phyloP scores from a whole-genome alignment of 2,888 invertebrate genomes.

The Cryptocephalus moraei region DNA sequence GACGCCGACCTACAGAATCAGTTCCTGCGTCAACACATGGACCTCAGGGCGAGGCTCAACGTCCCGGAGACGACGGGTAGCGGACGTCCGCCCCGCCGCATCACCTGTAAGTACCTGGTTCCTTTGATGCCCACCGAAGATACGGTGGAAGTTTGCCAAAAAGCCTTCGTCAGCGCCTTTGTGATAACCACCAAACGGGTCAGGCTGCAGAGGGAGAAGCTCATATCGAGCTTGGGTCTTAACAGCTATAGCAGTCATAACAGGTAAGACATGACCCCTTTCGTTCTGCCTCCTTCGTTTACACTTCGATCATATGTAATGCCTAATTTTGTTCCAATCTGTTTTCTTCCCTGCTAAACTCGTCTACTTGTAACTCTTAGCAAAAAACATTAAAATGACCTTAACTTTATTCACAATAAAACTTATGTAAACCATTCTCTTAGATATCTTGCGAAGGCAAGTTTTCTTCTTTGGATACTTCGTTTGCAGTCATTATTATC shows the following conservation, averaged over 20 bases:
- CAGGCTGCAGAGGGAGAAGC: constrained; percentile 41
- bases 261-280: constrained; percentile 13
- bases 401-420: too few species aligned
- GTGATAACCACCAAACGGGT: constrained; percentile 46
- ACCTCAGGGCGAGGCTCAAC: constrained; percentile 38
- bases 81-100: constrained; percentile 37
- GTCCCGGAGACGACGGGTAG: constrained; percentile 29
- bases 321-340: neutral
- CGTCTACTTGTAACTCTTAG: too few species aligned
- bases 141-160: constrained; percentile 38
- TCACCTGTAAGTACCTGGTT: constrained; percentile 44
- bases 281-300: neutral
- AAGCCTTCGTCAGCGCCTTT: constrained; percentile 45
- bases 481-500: too few species aligned
- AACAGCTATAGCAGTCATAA: constrained; percentile 38
- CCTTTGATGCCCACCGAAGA: constrained; percentile 23
- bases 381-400: too few species aligned
- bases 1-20: constrained; percentile 42
- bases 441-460: too few species aligned
- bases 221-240: constrained; percentile 38
- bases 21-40: constrained; percentile 42
- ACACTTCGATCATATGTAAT: neutral
- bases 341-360: neutral
- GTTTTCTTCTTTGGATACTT: too few species aligned
- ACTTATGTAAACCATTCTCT: too few species aligned